Conservation (phyloP, 2,888 invertebrate genomes). For the Elysia crispata region DNA sequence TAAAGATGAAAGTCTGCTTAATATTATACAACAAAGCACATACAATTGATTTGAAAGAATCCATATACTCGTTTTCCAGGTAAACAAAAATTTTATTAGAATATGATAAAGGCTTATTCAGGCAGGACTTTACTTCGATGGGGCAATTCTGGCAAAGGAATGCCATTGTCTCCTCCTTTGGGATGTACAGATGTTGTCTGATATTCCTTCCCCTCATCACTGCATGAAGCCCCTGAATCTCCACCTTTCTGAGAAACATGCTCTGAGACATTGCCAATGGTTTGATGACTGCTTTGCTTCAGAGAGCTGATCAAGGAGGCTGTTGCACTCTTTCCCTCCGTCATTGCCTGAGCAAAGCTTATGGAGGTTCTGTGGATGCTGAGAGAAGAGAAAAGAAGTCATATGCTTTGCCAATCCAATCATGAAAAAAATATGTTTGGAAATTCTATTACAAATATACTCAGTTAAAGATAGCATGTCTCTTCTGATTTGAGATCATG, state of each 20-base stretch:
- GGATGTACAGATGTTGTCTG: background rate
- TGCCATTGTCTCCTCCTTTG: background rate
- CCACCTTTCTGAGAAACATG: slow-evolving; percentile 36
- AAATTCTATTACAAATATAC: too few species aligned
- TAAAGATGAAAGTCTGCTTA: too few species aligned
- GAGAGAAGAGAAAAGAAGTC: background rate
- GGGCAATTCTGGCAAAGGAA: slow-evolving; percentile 19
- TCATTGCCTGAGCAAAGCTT: slow-evolving; percentile 34
- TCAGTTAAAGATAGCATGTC: too few species aligned
- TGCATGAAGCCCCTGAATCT: background rate
- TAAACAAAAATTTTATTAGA: slow-evolving; percentile 18
- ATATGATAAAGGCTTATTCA: too few species aligned
- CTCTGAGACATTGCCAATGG: slow-evolving; percentile 19
- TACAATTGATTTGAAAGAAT: too few species aligned
- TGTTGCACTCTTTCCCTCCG: slow-evolving; percentile 39
- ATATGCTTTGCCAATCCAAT: too few species aligned
- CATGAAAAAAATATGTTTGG: too few species aligned
- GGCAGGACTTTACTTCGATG: slow-evolving; percentile 1
- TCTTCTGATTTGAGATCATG: too few species aligned
- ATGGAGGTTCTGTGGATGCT: slow-evolving; percentile 34
- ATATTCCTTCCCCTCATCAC: too few species aligned
- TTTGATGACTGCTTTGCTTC: slow-evolving; percentile 41
- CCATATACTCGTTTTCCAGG: background rate
- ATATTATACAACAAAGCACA: too few species aligned
- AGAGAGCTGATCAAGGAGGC: slow-evolving; percentile 43